phyloP scores from a whole-genome alignment of 2,113 vertebrate genomes.

The Ciconia boyciana region DNA sequence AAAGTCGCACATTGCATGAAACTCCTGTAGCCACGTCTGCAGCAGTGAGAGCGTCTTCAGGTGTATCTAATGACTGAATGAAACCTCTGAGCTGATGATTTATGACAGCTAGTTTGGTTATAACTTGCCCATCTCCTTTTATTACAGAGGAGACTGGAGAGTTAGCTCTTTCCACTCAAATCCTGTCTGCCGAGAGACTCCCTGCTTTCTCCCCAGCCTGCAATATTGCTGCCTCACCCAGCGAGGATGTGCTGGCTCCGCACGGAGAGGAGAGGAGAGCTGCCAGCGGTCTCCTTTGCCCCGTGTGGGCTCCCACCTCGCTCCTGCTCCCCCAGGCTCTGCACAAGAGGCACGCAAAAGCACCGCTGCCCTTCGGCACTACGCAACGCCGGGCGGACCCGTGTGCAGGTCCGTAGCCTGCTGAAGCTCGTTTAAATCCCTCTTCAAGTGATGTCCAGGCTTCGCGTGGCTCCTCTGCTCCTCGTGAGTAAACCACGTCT shows the following conservation, averaged over 20 bases:
- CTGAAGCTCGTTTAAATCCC: neutral
- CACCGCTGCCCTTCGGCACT: neutral
- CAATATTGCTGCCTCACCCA: neutral
- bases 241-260: neutral
- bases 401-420: fast-evolving
- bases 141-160: neutral
- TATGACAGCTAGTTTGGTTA: neutral
- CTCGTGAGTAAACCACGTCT: neutral
- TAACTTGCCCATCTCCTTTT: slow-evolving; percentile 20
- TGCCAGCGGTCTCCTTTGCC: neutral
- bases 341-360: neutral
- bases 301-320: neutral
- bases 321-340: neutral
- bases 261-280: neutral
- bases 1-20: neutral
- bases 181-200: neutral
- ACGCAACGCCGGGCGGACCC: fast-evolving
- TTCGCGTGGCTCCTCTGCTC: neutral
- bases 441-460: neutral
- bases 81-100: neutral
- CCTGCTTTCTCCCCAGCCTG: neutral
- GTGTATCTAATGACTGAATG: neutral
- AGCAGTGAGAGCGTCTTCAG: neutral
- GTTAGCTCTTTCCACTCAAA: neutral
- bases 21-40: neutral